Base-by-base conservation (phyloP, 2,797 vertebrate genomes). In the Triplophysa yarkandensis region DNA sequence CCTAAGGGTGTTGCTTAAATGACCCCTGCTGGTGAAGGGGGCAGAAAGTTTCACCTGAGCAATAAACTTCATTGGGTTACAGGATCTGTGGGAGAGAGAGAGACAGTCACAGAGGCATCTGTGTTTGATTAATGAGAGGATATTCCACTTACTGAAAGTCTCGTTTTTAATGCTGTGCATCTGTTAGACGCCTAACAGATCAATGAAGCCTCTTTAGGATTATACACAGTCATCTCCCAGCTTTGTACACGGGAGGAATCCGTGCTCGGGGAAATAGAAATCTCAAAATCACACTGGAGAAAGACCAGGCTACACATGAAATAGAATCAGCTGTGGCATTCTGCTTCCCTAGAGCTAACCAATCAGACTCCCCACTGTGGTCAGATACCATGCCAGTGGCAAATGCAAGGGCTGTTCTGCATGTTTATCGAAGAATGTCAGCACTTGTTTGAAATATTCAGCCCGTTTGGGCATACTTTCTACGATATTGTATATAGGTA, bases 111-210 rank as follows among this genome's bases (percentile, higher is more conserved):
- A 52, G 80, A 39, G 68, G 80, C 74, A 39, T 85, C 82, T 84
- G 82, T 78, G 81, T 83, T 83, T 86, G 77, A 89, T 86, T 78
- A 87, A 84, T 70, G 79, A 81, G 68, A 46, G 50, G 74, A 81
- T 81, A 68, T 84, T 78, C 67, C 74, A 80, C 86, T 84, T 81
- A 83, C 83, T 77, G 74, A 66, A 80, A 43, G 61, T 76, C 74
- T 81, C 46, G 71, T 81, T 85, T 83, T 83, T 82, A 77, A 83
- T 83, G 76, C 66, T 60, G 60, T 81, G 77, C 83, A 82, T 84
- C 79, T 82, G 82, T 83, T 83, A 76, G 68, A 71, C 55, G 80
- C 54, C 54, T 74, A 82, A 74, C 69, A 79, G 80, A 83, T 85
- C 75, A 78, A 83, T 83, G 71, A 23, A 72, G 19, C 71, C 39